Conservation (phyloP, 2,113 vertebrate genomes). For the Grus americana region DNA sequence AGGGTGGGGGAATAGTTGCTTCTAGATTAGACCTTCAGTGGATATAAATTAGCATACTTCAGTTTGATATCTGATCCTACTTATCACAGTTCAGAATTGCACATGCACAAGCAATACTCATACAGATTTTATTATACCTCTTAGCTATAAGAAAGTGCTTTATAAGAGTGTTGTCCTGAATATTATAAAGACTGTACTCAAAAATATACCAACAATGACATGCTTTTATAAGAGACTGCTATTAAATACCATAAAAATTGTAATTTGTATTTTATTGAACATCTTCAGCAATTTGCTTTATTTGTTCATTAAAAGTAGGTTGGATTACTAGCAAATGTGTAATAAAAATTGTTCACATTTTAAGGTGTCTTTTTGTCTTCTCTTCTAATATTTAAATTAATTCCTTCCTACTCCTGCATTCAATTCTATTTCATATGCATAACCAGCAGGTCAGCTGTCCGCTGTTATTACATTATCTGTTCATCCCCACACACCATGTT, state of each 20-base stretch:
- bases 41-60: conserved; percentile 11
- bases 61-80: conserved; percentile 1
- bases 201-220: not conserved
- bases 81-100: not conserved
- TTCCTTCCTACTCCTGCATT: not conserved
- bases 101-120: not conserved
- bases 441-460: not conserved
- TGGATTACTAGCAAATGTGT: conserved; percentile 2
- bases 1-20: not conserved
- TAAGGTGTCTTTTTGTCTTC: conserved; percentile 6
- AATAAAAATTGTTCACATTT: conserved; percentile 41
- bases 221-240: conserved; percentile 36
- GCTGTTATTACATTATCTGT: not conserved
- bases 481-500: not conserved
- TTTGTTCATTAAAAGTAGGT: conserved; percentile 28
- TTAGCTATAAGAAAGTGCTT: conserved; percentile 7
- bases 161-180: not conserved
- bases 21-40: not conserved
- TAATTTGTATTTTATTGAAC: conserved; percentile 20
- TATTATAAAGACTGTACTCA: not conserved
- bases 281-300: conserved; percentile 12
- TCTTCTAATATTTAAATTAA: conserved; percentile 21
- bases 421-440: not conserved
- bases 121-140: conserved; percentile 5
- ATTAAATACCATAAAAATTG: conserved; percentile 24